Conservation (phyloP, 2,888 invertebrate genomes). For the Drosophila affinis region DNA sequence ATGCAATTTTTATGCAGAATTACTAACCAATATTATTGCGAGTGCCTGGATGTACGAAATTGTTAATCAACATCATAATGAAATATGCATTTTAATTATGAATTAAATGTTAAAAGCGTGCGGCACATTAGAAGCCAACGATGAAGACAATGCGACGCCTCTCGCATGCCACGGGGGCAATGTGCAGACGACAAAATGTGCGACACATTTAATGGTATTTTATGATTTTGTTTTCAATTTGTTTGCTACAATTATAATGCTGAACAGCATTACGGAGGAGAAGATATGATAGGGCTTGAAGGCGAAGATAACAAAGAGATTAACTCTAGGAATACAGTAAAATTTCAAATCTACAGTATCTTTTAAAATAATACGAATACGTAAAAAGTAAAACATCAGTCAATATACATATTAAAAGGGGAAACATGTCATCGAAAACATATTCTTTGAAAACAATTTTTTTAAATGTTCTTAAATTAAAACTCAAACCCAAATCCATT, state of each 20-base stretch:
- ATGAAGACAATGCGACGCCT: constrained; percentile 8
- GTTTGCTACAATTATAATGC: background rate
- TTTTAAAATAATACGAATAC: no score
- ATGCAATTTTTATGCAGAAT: constrained; percentile 75
- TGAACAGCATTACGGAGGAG: background rate
- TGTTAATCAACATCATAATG: constrained; percentile 51
- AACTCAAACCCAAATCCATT: no score
- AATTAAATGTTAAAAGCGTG: constrained; percentile 66
- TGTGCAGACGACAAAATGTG: constrained; percentile 49
- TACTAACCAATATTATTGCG: constrained; percentile 59
- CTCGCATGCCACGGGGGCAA: constrained; percentile 55
- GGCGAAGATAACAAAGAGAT: background rate
- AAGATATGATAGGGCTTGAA: background rate
- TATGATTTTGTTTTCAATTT: constrained; percentile 29
- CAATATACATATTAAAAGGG: no score
- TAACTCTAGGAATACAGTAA: background rate
- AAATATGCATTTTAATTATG: constrained; percentile 66
- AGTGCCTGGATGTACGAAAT: constrained; percentile 36
- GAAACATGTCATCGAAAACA: no score
- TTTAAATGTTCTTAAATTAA: no score
- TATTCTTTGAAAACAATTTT: no score
- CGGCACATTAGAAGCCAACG: constrained; percentile 51
- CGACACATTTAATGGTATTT: constrained; percentile 51
- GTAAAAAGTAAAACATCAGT: no score
- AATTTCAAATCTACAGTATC: background rate